These are phyloP conservation scores for Abscondita cerata DNA, from an alignment of 2,888 invertebrate genomes.

Conservation along the genomic window DNA sequence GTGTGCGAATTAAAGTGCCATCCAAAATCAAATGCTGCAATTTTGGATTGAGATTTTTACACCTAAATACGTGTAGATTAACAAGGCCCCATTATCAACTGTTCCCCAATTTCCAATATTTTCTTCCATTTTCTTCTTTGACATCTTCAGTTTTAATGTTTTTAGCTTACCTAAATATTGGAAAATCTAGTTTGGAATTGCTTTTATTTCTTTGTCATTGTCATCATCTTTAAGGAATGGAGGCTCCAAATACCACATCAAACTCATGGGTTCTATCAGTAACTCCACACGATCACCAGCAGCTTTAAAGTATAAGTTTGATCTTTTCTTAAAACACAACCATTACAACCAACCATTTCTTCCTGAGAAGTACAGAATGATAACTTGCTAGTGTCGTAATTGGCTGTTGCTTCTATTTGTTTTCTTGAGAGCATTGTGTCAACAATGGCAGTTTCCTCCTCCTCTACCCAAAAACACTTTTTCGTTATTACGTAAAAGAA, in stretches of 20 bases:
- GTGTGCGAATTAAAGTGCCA: slow-evolving; percentile 92
- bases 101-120: slow-evolving; percentile 66
- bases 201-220: too few relatives aligned
- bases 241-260: slow-evolving; percentile 68
- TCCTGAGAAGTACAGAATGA: slow-evolving; percentile 70
- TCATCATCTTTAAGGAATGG: slow-evolving; percentile 41
- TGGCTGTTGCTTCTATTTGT: slow-evolving; percentile 68
- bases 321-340: slow-evolving; percentile 70
- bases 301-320: slow-evolving; percentile 68
- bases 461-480: slow-evolving; percentile 73
- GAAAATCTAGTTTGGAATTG: slow-evolving; percentile 35
- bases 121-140: too few relatives aligned
- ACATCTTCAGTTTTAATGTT: background rate
- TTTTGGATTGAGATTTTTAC: slow-evolving; percentile 66
- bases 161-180: slow-evolving; percentile 43
- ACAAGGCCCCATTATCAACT: slow-evolving; percentile 68
- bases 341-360: slow-evolving; percentile 76
- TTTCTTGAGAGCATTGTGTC: slow-evolving; percentile 77
- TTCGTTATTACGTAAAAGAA: slow-evolving; percentile 66
- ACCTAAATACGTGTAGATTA: slow-evolving; percentile 70
- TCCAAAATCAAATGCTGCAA: slow-evolving; percentile 95
- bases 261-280: slow-evolving; percentile 68
- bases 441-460: slow-evolving; percentile 71
- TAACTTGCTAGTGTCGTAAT: slow-evolving; percentile 64
- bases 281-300: slow-evolving; percentile 76